Conservation (phyloP, 2,113 vertebrate species). For the Entelurus aequoreus region DNA sequence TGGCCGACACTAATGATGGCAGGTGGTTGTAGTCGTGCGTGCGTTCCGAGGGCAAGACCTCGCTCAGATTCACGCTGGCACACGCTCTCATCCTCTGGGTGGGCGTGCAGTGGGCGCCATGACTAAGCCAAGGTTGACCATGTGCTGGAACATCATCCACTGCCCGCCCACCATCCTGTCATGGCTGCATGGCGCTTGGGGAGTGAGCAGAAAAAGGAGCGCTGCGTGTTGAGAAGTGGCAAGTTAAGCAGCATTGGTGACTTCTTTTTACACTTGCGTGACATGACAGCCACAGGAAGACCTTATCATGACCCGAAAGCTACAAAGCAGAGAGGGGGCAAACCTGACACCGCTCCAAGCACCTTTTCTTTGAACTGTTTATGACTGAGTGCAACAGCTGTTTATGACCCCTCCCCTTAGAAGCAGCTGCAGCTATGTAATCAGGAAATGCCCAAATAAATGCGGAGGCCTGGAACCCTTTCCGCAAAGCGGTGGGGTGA, state of each 20-base stretch:
- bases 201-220: constrained; percentile 46
- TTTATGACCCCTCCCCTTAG: too few species aligned
- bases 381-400: too few species aligned
- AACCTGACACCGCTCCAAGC: too few species aligned
- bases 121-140: constrained; percentile 69
- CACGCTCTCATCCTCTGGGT: constrained; percentile 50
- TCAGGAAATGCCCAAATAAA: too few species aligned
- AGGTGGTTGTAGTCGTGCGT: constrained; percentile 18
- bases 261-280: too few species aligned
- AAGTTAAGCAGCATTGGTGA: constrained; percentile 16
- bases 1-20: constrained; percentile 19
- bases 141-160: constrained; percentile 63
- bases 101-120: constrained; percentile 63
- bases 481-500: too few species aligned
- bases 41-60: constrained; percentile 49
- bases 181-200: constrained; percentile 51
- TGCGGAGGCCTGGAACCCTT: too few species aligned
- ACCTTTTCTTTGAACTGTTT: too few species aligned
- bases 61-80: constrained; percentile 17
- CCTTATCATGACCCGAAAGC: too few species aligned
- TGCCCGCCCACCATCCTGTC: constrained; percentile 62
- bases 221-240: not conserved
- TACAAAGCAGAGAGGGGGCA: too few species aligned
- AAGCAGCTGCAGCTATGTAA: too few species aligned
- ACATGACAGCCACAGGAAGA: too few species aligned